Base-by-base conservation (phyloP, 2,113 vertebrate genomes). In the Cercopithecus mona region DNA sequence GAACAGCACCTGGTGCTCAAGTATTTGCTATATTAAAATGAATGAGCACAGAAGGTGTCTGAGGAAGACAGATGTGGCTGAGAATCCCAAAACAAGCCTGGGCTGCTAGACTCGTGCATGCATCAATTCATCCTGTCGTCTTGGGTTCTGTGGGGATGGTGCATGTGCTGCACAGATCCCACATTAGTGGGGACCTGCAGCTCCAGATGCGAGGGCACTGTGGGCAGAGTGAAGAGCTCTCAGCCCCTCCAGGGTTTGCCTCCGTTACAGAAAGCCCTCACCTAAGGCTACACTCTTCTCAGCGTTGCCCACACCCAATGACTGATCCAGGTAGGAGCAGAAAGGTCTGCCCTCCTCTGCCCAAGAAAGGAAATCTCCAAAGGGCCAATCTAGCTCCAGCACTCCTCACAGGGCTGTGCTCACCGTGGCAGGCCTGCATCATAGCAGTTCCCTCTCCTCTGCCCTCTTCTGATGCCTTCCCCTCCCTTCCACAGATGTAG, bases 351-450 rank as follows among this genome's bases (percentile, higher is more conserved):
- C 20, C n/a, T 30, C 9, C 17, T 70, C 45, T 6, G 9, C 14
- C 13, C 13, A 59, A 43, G 52, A 40, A 59, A 50, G 22, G 23
- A n/a, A 0, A 32, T 18, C 18, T 57, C 70, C 4, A 9, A 38
- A 13, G 35, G 25, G 2, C 25, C 38, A 32, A 2, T 38, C 30
- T 8, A 59, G 30, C 55, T 23, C 35, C 32, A 27, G 6, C 0
- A 4, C 0, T 3, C 1, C 45, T 50, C 1, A 3, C 0, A 0
- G 12, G 45, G 9, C 38, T 43, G 3, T 12, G 25, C 16, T 38
- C 1, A 3, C 66, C 73, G 27, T 13, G 2, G 59, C 66, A 43
- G 7, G 4, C 45, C 61, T 79, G 45, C 3, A 22, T 18, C 7
- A 6, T 6, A 43, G 1, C 20, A 22, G 0, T 45, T 43, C 40